These are phyloP conservation scores for Notodonta dromedarius DNA, from an alignment of 2,888 invertebrate genomes.

Conservation along the genomic window DNA sequence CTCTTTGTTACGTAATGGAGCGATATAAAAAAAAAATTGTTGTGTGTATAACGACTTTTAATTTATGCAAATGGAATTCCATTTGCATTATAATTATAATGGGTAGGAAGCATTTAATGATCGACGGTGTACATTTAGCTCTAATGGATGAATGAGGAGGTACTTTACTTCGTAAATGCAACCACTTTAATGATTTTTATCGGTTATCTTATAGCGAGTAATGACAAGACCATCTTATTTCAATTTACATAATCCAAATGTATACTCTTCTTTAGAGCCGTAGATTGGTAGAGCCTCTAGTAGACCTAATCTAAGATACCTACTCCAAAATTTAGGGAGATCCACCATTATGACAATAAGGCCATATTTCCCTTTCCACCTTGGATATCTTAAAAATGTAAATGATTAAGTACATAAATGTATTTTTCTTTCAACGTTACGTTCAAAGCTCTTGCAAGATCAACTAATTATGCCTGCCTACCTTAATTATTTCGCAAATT, in stretches of 20 bases:
- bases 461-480: conserved; percentile 15
- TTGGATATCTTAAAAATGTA: too few relatives aligned
- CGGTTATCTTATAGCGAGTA: too few relatives aligned
- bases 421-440: conserved; percentile 18
- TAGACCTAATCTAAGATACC: too few relatives aligned
- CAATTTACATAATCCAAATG: too few relatives aligned
- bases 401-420: not conserved
- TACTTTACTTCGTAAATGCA: too few relatives aligned
- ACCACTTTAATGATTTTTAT: too few relatives aligned
- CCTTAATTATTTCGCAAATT: conserved; percentile 26
- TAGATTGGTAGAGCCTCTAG: too few relatives aligned
- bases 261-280: too few relatives aligned
- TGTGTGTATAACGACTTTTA: conserved; percentile 32
- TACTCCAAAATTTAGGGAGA: too few relatives aligned
- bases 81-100: conserved; percentile 27
- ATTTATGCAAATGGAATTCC: conserved; percentile 27
- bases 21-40: conserved; percentile 48
- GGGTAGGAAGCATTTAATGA: conserved; percentile 22
- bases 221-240: too few relatives aligned
- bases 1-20: conserved; percentile 39
- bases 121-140: conserved; percentile 10
- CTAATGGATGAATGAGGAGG: not conserved
- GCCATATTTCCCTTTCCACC: too few relatives aligned
- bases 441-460: conserved; percentile 12
- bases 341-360: not conserved